phyloP scores from a whole-genome alignment of 2,113 vertebrate species.

The Sylvilagus bachmani region DNA sequence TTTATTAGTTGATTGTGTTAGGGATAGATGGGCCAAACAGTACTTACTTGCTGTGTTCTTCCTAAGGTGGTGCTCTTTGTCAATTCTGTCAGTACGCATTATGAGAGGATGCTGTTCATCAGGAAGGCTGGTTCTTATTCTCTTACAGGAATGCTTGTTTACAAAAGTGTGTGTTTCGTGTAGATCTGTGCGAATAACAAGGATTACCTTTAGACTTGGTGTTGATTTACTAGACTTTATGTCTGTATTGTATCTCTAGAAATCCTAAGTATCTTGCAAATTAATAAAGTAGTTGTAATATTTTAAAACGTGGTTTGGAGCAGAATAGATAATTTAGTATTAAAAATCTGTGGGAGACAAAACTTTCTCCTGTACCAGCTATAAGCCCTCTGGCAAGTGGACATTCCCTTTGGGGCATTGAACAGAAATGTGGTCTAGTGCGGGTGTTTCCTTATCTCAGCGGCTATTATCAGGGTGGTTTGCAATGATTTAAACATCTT shows the following conservation, averaged over 20 bases:
- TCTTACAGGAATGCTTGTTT: not conserved
- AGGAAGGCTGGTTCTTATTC: not conserved
- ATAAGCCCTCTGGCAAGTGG: constrained; percentile 49
- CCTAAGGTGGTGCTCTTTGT: not conserved
- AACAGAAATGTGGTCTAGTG: not conserved
- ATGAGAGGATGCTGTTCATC: not conserved
- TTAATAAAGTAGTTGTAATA: not conserved
- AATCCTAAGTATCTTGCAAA: not conserved
- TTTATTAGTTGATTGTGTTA: not conserved
- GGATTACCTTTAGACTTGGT: not conserved
- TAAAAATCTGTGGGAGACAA: constrained; percentile 40
- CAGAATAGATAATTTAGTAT: constrained; percentile 48
- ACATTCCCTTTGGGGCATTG: constrained; percentile 27
- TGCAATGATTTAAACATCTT: not conserved
- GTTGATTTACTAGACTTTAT: not conserved
- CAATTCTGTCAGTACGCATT: not conserved
- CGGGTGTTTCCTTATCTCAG: constrained; percentile 57
- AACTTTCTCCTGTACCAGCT: constrained; percentile 50
- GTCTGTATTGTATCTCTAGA: constrained; percentile 15
- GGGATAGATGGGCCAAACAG: not conserved
- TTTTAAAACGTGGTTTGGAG: not conserved
- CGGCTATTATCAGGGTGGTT: not conserved
- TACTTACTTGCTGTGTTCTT: not conserved
- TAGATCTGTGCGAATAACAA: not conserved
- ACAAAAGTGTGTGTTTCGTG: not conserved